A percentile compares a stretch with the other conserved stretches of the same genome.
Conservation (phyloP, 2,888 invertebrate genomes). For the Tetragonula carbonaria region DNA sequence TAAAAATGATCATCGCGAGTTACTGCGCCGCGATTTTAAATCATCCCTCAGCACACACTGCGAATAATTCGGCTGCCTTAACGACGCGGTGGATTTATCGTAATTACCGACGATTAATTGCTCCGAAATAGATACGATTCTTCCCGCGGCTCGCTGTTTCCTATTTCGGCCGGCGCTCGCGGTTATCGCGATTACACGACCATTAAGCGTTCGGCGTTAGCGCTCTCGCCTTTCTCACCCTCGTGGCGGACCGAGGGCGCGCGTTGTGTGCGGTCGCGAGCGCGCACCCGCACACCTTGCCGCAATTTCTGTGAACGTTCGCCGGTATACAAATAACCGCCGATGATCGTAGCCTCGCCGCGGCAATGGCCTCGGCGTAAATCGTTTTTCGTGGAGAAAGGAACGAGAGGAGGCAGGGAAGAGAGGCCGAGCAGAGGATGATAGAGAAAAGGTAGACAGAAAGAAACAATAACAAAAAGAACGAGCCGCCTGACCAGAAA, state of each 20-base stretch:
- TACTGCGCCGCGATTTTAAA: constrained; percentile 21
- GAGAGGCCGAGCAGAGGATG: constrained; percentile 2
- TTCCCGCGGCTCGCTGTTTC: constrained; percentile 42
- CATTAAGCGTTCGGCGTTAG: constrained; percentile 32
- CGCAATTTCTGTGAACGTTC: constrained; percentile 55
- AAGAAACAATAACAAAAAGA: constrained; percentile 69
- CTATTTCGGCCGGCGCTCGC: constrained; percentile 37
- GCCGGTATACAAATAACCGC: constrained; percentile 61
- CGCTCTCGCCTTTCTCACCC: constrained; percentile 23
- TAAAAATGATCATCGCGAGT: constrained; percentile 25
- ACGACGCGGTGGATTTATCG: constrained; percentile 49
- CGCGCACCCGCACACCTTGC: constrained; percentile 29
- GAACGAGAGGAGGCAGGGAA: background rate
- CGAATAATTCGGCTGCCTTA: constrained; percentile 49
- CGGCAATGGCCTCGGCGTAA: constrained; percentile 63
- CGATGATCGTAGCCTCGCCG: constrained; percentile 48
- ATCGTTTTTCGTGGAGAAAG: constrained; percentile 60
- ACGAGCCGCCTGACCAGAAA: constrained; percentile 46
- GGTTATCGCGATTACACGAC: constrained; percentile 59
- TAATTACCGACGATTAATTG: constrained; percentile 60
- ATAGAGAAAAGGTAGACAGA: constrained; percentile 42
- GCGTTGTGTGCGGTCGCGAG: constrained; percentile 1
- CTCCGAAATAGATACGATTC: constrained; percentile 53
- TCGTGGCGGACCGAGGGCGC: background rate
- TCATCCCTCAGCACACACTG: constrained; percentile 37